Percentiles rank a stretch among this genome's conserved stretches.
Evolutionary conservation across 2,797 vertebrate species (phyloP).

Genomic region (Malacoraja senta): DNA sequence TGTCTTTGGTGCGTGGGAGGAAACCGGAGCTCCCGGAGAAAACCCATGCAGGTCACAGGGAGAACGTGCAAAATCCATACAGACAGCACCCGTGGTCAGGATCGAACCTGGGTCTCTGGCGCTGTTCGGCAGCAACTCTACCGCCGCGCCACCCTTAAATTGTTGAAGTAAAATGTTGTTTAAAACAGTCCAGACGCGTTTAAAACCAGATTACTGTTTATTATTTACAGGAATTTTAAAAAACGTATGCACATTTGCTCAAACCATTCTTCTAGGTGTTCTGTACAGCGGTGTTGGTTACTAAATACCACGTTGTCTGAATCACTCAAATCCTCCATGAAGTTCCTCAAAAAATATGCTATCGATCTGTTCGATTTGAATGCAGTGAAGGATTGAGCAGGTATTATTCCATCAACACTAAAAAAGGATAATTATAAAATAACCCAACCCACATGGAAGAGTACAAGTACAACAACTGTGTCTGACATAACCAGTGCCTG

Average conservation of each 20-base stretch:
- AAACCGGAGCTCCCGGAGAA: no score
- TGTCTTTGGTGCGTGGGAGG: no score
- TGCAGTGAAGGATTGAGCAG: background rate
- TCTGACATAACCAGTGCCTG: background rate
- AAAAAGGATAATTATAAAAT: background rate
- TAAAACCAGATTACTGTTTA: conserved; percentile 29
- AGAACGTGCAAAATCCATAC: no score
- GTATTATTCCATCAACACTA: conserved; percentile 9
- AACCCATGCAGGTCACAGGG: no score
- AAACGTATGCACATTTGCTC: background rate
- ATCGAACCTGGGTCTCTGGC: no score
- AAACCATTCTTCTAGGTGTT: background rate
- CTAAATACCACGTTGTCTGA: background rate
- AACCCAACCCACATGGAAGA: background rate
- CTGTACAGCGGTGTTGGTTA: background rate
- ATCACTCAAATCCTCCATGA: background rate
- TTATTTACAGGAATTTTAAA: conserved; percentile 26
- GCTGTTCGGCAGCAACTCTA: no score
- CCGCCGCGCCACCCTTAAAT: no score
- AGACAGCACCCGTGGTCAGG: no score
- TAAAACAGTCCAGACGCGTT: background rate
- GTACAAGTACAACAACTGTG: background rate
- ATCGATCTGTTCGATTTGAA: background rate
- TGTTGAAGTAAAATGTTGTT: no score
- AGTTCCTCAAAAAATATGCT: background rate